Conservation (phyloP, 2,113 vertebrate species). For the Perccottus glenii region DNA sequence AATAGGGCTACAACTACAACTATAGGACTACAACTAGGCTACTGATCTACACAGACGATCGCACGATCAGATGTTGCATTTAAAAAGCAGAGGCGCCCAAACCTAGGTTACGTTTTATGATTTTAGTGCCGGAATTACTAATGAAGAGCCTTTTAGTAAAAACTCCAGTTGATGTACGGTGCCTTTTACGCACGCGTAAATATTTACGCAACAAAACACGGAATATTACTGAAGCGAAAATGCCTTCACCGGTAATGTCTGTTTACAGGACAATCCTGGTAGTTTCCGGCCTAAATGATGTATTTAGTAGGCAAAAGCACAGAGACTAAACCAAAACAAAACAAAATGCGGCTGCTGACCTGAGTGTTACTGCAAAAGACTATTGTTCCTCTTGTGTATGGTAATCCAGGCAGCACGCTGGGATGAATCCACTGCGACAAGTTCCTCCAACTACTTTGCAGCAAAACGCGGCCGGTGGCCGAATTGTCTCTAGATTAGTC, state of each 20-base stretch:
- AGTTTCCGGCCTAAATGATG: background rate
- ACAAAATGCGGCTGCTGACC: constrained; percentile 44
- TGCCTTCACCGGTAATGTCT: constrained; percentile 57
- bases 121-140: no score
- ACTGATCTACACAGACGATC: no score
- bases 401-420: constrained; percentile 63
- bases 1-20: background rate
- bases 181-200: background rate
- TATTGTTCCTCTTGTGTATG: constrained; percentile 68
- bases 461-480: constrained; percentile 33
- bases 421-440: constrained; percentile 76
- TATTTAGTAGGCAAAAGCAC: background rate
- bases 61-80: no score
- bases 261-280: constrained; percentile 22
- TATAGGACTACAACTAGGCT: no score
- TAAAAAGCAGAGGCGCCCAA: no score
- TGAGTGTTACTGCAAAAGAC: constrained; percentile 61
- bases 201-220: constrained; percentile 4
- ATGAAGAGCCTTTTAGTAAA: no score
- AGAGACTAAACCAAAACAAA: constrained; percentile 17
- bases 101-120: no score
- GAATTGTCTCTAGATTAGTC: background rate
- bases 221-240: constrained; percentile 15
- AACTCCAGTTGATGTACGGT: no score
- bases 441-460: constrained; percentile 67